Base-by-base conservation (phyloP, 1,140 invertebrate species). In the Zaprionus inermis region DNA sequence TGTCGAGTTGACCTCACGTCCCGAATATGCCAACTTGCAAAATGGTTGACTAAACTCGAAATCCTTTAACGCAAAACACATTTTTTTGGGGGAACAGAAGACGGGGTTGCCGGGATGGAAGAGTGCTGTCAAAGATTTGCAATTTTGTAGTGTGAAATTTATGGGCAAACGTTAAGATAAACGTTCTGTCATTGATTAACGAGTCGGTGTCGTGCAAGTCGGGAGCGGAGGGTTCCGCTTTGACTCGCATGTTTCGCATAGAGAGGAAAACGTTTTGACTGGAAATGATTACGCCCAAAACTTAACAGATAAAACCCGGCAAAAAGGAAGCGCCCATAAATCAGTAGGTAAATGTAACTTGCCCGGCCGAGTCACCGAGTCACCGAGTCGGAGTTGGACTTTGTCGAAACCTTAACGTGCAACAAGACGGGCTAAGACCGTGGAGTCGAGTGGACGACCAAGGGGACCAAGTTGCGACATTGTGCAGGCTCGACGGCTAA, bases 271-370 rank as follows among this genome's bases (percentile, higher is more conserved):
- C 74, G 75, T 84, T 88, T 88, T 88, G 77, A 88, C 74, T 88
- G 77, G 74, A 84, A 88, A 88, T 88, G 84, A 88, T 88, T 88
- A 89, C 84, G 84, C 81, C 84, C 69, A 90, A 84, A 90, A 89
- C 71, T 88, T 81, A 90, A 81, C 80, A 88, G 84, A 88, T 88
- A 89, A 88, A 88, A 60, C 71, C 68, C 73, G 69, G 75, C 72
- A 73, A 81, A 44, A 78, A 67, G 84, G 81, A 84, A 81, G 80
- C 73, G 74, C 75, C 67, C 84, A 89, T 88, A 88, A 88, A 88
- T 89, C 84, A 88, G 85, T 89, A 84, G 75, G 78, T 73, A 89
- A 88, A 89, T 89, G 84, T 78, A 78, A 90, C 78, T 84, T 76
- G 60, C 77, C 55, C 69, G 36, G 63, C 46, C 46, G 52, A 52